phyloP scores from a whole-genome alignment of 2,888 invertebrate genomes.

The Drosophila merina region DNA sequence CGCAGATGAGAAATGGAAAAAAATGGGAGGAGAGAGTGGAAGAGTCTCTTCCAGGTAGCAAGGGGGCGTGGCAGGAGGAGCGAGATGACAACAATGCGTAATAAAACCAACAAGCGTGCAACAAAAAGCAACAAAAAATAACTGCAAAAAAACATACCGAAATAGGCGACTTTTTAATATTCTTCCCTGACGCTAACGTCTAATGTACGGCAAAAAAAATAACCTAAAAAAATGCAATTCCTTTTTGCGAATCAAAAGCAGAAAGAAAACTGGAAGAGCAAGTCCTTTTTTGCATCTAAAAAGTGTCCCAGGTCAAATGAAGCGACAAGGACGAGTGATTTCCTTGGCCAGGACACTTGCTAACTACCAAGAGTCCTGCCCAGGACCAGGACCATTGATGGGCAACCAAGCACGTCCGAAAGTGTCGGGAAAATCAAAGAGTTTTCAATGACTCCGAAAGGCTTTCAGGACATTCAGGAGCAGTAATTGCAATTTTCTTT shows the following conservation, averaged over 20 bases:
- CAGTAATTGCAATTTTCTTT: neutral
- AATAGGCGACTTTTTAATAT: conserved; percentile 7
- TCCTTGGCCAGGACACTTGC: conserved; percentile 16
- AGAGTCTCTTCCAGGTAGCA: too few species aligned
- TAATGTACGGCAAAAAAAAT: too few species aligned
- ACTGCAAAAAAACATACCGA: neutral
- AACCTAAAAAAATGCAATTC: too few species aligned
- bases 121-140: conserved; percentile 26
- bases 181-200: neutral
- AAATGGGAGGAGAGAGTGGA: neutral
- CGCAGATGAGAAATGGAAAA: conserved; percentile 33
- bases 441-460: conserved; percentile 5
- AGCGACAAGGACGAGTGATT: conserved; percentile 40
- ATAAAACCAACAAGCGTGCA: conserved; percentile 65
- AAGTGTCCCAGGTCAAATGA: conserved; percentile 34
- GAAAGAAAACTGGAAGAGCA: neutral
- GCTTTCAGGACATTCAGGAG: conserved; percentile 3
- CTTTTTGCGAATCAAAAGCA: neutral
- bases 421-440: conserved; percentile 37
- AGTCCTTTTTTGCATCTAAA: conserved; percentile 1
- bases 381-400: conserved; percentile 24
- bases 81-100: conserved; percentile 45
- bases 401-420: conserved; percentile 37
- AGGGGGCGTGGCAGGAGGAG: neutral
- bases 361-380: neutral